phyloP scores from a whole-genome alignment of 2,888 invertebrate genomes.

The Ryuthela nishihirai region DNA sequence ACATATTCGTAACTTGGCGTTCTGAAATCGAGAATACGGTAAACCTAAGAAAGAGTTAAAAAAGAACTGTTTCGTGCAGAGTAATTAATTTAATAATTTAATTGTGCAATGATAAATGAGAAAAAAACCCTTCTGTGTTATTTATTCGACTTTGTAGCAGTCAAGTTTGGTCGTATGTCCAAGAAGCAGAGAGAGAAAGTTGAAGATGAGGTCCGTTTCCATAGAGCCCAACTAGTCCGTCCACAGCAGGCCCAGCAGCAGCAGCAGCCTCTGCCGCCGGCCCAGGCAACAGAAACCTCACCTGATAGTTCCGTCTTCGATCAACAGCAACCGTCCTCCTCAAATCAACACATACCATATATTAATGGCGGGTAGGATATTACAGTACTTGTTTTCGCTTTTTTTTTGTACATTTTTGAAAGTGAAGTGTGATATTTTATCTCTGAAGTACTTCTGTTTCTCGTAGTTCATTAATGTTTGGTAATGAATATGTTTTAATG shows the following conservation, averaged over 20 bases:
- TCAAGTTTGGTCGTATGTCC: conserved; percentile 99
- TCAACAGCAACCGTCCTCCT: conserved; percentile 75
- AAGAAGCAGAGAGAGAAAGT: conserved; percentile 99
- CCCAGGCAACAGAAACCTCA: conserved; percentile 62
- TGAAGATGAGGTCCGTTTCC: conserved; percentile 93
- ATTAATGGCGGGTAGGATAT: conserved; percentile 71
- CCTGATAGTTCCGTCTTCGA: conserved; percentile 79
- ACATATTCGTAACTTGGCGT: too few relatives aligned
- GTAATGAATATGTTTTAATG: too few relatives aligned
- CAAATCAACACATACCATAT: conserved; percentile 67
- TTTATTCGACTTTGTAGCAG: conserved; percentile 70
- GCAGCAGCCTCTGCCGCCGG: conserved; percentile 30
- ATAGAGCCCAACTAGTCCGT: conserved; percentile 55
- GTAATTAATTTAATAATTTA: too few relatives aligned
- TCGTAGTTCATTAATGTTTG: too few relatives aligned
- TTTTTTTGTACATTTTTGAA: too few relatives aligned
- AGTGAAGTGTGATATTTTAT: too few relatives aligned
- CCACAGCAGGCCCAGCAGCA: conserved; percentile 13
- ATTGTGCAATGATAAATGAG: too few relatives aligned
- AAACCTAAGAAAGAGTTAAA: too few relatives aligned
- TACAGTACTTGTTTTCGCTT: background rate
- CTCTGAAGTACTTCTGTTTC: too few relatives aligned
- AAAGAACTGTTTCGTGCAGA: too few relatives aligned
- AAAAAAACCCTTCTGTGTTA: too few relatives aligned
- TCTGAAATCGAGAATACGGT: too few relatives aligned